These are phyloP conservation scores for Euura saliciscinereae DNA, from an alignment of 1,140 invertebrate species.

Conservation along the genomic window DNA sequence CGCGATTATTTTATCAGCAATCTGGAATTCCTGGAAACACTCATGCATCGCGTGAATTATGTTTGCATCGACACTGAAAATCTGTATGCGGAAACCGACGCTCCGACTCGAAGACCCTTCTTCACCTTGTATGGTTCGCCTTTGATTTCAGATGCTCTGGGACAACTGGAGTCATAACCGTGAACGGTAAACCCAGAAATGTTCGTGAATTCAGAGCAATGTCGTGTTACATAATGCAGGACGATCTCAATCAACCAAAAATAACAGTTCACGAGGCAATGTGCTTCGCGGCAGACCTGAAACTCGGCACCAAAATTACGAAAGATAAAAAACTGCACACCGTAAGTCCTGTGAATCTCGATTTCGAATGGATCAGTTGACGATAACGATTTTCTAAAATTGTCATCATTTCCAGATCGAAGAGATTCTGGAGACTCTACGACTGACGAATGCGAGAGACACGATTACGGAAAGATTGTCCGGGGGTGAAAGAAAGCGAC, in stretches of 20 bases:
- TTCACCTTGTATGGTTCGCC: too few species aligned
- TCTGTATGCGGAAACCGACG: too few species aligned
- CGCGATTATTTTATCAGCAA: too few species aligned
- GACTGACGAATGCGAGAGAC: conserved; percentile 67
- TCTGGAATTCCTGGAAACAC: too few species aligned
- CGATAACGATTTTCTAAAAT: background rate
- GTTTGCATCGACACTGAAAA: too few species aligned
- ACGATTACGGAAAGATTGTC: conserved; percentile 79
- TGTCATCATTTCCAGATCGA: conserved; percentile 64
- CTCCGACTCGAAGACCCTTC: too few species aligned
- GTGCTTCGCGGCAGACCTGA: conserved; percentile 85
- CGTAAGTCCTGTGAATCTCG: conserved; percentile 61
- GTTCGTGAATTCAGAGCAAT: conserved; percentile 82
- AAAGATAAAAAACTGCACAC: conserved; percentile 70
- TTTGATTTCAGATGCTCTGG: conserved; percentile 58
- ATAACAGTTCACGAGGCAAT: conserved; percentile 87
- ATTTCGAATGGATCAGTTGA: background rate
- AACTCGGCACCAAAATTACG: conserved; percentile 73
- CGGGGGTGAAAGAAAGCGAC: conserved; percentile 89
- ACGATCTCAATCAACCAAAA: conserved; percentile 84
- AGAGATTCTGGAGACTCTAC: conserved; percentile 72
- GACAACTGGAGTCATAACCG: conserved; percentile 67
- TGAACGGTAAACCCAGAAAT: conserved; percentile 79
- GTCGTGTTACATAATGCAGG: conserved; percentile 94
- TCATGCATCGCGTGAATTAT: too few species aligned